Percentiles rank a stretch among this genome's conserved stretches.
phyloP scores from a whole-genome alignment of 2,888 invertebrate genomes.

The Ecliptopera silaceata region DNA sequence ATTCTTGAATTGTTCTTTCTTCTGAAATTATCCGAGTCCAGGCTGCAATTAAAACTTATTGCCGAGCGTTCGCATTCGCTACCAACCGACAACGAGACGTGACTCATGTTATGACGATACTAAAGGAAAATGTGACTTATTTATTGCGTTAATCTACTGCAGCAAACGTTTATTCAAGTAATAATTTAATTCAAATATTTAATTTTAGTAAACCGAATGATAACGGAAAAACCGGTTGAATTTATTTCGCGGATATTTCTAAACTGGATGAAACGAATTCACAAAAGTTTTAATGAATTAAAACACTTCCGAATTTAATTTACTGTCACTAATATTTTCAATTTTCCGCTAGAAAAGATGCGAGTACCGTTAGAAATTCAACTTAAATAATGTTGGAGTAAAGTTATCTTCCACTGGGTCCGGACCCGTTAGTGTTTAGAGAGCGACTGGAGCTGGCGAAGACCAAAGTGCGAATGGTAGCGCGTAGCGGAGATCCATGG shows the following conservation, averaged over 20 bases:
- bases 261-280: slow-evolving; percentile 67
- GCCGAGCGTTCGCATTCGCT: slow-evolving; percentile 30
- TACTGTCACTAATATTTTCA: slow-evolving; percentile 50
- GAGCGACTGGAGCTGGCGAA: slow-evolving; percentile 61
- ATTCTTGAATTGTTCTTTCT: slow-evolving; percentile 35
- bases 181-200: slow-evolving; percentile 4
- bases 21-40: slow-evolving; percentile 42
- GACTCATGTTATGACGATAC: slow-evolving; percentile 56
- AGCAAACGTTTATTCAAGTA: slow-evolving; percentile 32
- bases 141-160: slow-evolving; percentile 41
- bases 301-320: slow-evolving; percentile 52
- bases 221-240: neutral
- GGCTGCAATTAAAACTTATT: slow-evolving; percentile 51
- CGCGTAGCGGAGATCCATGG: slow-evolving; percentile 62
- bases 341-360: slow-evolving; percentile 37
- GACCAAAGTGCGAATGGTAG: slow-evolving; percentile 76
- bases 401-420: slow-evolving; percentile 63
- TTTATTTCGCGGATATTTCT: slow-evolving; percentile 52
- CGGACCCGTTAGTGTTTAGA: slow-evolving; percentile 41
- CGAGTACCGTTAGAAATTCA: slow-evolving; percentile 46
- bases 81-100: slow-evolving; percentile 32
- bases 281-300: slow-evolving; percentile 45
- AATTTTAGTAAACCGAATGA: slow-evolving; percentile 3
- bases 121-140: slow-evolving; percentile 51
- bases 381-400: slow-evolving; percentile 52